Evolutionary conservation across 2,888 invertebrate genomes (phyloP), one percentile per base, ranked within the genome.

Genomic region (Orthosia incerta): DNA sequence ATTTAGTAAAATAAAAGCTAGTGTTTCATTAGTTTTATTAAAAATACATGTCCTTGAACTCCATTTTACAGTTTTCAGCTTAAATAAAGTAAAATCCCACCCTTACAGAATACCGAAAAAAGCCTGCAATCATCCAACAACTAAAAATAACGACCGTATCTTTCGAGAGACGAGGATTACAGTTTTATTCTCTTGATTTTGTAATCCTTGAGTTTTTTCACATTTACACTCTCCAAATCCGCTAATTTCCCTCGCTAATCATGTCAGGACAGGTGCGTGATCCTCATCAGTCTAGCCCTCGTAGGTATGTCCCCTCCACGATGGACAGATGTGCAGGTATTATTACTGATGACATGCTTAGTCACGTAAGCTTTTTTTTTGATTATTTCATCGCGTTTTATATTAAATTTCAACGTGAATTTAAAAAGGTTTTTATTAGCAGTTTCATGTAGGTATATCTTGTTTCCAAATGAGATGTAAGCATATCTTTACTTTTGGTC

Each of bases 211-310:
- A 0, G 0, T 23, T 62, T 70, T 16, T 31, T 4, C 4, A 9
- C 13, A 11, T 3, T 23, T 31, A 1, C 3, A 3, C 12, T 51
- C 20, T 0, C 31, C 5, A 31, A 62, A 12, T 23, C 65, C 26
- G 50, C 26, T 64, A 65, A 80, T 67, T 76, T 26, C 18, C 15
- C 46, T 31, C 39, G 11, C 57, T 53, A 59, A 69, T 61, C 50
- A 63, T 12, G n/a, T 46, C 66, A 68, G 57, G 61, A 59, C 80
- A 77, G 82, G 68, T 81, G 80, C 15, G 64, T 65, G 81, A 64
- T 67, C 81, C 66, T 46, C 64, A 76, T 57, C 67, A 56, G 72
- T 67, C 60, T 4, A 51, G 26, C 74, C 15, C 3, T 61, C 48
- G n/a, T 11, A 45, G 20, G 16, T 15, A 20, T 9, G 11, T 16